phyloP scores from a whole-genome alignment of 2,113 vertebrate genomes.

The Dasyornis broadbenti region DNA sequence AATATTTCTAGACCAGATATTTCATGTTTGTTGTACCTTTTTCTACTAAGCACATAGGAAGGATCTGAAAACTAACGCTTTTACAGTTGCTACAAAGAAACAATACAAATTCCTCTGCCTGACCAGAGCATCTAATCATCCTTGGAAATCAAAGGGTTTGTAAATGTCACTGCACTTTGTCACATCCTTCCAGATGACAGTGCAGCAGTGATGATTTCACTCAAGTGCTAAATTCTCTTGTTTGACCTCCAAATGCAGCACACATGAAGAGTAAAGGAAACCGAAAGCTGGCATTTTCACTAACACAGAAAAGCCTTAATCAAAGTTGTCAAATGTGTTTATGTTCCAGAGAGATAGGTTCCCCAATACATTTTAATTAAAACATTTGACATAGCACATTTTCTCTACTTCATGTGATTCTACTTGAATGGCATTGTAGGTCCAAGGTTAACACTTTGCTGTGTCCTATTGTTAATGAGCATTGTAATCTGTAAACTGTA shows the following conservation, averaged over 20 bases:
- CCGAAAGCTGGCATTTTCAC: constrained; percentile 1
- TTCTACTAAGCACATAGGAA: neutral
- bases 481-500: neutral
- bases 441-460: neutral
- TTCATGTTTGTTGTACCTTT: neutral
- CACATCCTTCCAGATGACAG: constrained; percentile 9
- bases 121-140: constrained; percentile 24
- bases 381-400: neutral
- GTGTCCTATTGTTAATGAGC: neutral
- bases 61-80: neutral
- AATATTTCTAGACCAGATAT: neutral
- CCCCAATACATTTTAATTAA: neutral
- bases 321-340: neutral
- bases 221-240: neutral
- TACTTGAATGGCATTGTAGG: neutral
- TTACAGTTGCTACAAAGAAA: neutral
- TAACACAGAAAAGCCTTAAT: constrained; percentile 1
- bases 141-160: constrained; percentile 29
- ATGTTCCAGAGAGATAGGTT: neutral
- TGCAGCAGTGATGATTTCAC: neutral
- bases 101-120: neutral
- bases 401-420: neutral
- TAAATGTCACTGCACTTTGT: constrained; percentile 63
- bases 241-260: neutral
- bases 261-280: neutral